Evolutionary conservation across 30 jellyfish, hydroid and myxozoan species (phyloP).

Genomic region (Pseudorhiza aurosa): DNA sequence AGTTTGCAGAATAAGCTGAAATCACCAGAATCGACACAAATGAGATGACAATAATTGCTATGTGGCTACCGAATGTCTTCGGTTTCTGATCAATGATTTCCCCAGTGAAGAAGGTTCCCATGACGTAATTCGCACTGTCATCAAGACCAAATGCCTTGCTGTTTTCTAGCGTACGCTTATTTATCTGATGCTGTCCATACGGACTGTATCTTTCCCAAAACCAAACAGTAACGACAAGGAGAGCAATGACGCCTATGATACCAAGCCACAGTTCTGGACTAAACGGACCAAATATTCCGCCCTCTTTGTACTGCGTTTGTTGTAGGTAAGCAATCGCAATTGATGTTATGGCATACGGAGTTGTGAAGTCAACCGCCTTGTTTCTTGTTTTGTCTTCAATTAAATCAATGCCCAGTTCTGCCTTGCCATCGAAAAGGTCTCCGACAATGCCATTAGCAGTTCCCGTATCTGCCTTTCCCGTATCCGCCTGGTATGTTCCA

Average conservation of each 20-base stretch:
- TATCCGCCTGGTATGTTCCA: conserved; percentile 11
- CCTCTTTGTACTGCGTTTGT: not conserved
- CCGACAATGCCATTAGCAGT: conserved; percentile 17
- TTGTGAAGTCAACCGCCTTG: conserved; percentile 8
- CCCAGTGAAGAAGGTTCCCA: conserved; percentile 66
- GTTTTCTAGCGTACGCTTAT: not conserved
- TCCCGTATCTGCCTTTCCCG: conserved; percentile 7
- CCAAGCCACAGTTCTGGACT: conserved; percentile 38
- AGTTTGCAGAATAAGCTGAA: conserved; percentile 65
- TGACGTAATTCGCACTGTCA: conserved; percentile 47
- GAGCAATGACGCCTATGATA: not conserved
- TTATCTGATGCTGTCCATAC: conserved; percentile 5
- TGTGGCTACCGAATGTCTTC: conserved; percentile 32
- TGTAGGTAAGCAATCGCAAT: conserved; percentile 44
- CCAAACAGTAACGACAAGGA: conserved; percentile 23
- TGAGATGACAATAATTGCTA: conserved; percentile 24
- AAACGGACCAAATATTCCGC: conserved; percentile 61
- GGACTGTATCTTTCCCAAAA: conserved; percentile 46
- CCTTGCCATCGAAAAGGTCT: conserved; percentile 1
- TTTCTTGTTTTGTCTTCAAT: conserved; percentile 14
- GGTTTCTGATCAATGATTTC: conserved; percentile 68
- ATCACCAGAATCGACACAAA: conserved; percentile 35
- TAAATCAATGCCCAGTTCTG: conserved; percentile 29
- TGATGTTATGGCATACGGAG: conserved; percentile 24
- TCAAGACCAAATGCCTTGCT: conserved; percentile 1